Evolutionary conservation across 2,113 vertebrate genomes (phyloP).

Genomic region (Marmota flaviventris): DNA sequence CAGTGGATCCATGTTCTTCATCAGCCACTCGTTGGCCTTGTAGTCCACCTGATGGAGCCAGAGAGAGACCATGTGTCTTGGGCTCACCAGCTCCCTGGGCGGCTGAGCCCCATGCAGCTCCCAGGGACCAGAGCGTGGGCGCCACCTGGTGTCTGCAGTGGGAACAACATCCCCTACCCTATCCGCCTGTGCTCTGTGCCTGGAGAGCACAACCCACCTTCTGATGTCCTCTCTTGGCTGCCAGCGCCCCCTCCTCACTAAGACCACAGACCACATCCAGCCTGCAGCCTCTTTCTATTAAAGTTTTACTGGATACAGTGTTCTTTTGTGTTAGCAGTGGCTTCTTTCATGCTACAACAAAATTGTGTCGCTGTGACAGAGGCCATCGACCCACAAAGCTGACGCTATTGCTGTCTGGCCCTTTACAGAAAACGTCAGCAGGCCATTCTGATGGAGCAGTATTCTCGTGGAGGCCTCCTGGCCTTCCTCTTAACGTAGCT

Average conservation of each 20-base stretch:
- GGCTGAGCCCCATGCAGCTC: neutral
- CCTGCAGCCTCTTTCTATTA: neutral
- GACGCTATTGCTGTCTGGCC: neutral
- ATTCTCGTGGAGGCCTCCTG: neutral
- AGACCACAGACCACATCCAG: neutral
- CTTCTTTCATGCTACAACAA: accelerated
- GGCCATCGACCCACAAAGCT: neutral
- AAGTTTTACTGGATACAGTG: no score
- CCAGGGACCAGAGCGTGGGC: accelerated
- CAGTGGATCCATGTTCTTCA: conserved; percentile 97
- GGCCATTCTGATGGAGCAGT: neutral
- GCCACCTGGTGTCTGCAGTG: neutral
- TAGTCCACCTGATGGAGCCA: conserved; percentile 91
- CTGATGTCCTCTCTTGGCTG: no score
- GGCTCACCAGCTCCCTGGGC: neutral
- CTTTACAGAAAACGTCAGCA: neutral
- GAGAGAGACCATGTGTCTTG: accelerated
- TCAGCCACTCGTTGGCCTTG: conserved; percentile 94
- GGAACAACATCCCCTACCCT: neutral
- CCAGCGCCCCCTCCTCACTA: no score
- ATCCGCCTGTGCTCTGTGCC: no score
- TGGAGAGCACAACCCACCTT: no score
- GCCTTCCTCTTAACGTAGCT: no score
- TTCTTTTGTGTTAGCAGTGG: neutral
- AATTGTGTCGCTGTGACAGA: neutral